Evolutionary conservation across 1,140 invertebrate species (phyloP).

Genomic region (Hyphantria cunea): DNA sequence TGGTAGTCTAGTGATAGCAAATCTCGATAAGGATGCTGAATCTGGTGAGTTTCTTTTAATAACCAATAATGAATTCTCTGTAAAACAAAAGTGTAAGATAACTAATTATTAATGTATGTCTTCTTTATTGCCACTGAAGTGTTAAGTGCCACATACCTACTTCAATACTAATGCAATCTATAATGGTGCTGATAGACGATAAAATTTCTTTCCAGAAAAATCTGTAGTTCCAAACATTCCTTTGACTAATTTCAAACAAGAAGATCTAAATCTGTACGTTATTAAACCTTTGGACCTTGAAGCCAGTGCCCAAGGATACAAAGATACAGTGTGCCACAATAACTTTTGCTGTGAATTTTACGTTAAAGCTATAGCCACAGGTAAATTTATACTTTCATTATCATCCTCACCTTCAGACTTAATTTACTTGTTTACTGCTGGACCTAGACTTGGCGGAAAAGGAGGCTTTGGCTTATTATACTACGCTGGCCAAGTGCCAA

Average conservation of each 20-base stretch:
- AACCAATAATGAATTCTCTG: not conserved
- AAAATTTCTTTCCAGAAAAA: not conserved
- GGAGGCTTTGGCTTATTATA: too few species aligned
- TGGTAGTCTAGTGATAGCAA: slow-evolving; percentile 1
- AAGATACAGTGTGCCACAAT: slow-evolving; percentile 52
- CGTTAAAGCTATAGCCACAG: slow-evolving; percentile 45
- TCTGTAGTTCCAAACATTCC: not conserved
- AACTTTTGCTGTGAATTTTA: slow-evolving; percentile 64
- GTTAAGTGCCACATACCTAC: too few species aligned
- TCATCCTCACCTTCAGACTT: too few species aligned
- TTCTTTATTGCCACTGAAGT: too few species aligned
- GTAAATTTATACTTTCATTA: slow-evolving; percentile 31
- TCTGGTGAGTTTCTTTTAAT: slow-evolving; percentile 3
- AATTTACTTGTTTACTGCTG: too few species aligned
- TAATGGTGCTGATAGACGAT: too few species aligned
- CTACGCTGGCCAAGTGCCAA: too few species aligned
- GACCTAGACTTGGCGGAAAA: too few species aligned
- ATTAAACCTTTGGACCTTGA: slow-evolving; percentile 48
- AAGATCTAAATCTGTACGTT: slow-evolving; percentile 49
- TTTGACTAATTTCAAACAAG: slow-evolving; percentile 9
- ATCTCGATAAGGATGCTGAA: slow-evolving; percentile 5
- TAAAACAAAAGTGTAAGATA: too few species aligned
- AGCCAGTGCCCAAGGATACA: slow-evolving; percentile 37
- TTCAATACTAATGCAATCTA: too few species aligned
- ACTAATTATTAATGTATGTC: too few species aligned